Base-by-base conservation (phyloP, 2,888 invertebrate species). In the Malachius bipustulatus region DNA sequence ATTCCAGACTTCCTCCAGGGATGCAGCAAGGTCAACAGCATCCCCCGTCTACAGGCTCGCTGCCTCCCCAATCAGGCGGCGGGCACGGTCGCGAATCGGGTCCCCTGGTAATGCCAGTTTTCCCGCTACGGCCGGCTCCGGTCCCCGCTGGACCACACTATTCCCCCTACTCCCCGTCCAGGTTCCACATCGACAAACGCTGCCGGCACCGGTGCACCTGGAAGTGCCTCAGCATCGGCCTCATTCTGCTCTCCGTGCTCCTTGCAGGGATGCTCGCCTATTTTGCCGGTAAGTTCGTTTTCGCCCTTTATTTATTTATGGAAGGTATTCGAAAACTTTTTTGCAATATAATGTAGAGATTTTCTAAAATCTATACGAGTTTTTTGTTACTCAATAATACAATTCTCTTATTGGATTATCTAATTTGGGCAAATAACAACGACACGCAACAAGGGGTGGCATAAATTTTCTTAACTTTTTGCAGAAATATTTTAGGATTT, bases 161-260 rank as follows among this genome's bases (percentile, higher is more conserved):
- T 55, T 84, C 84, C 61, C 85, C 87, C 47, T 87, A 88, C 70
- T 87, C 87, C 55, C 87, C 87, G 60, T 88, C 87, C 60, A 79
- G 89, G 65, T 89, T 89, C 71, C 87, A 88, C 73, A 85, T 89
- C 71, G 87, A 89, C 70, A 90, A 90, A 67, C 77, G 87, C 51
- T 89, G 87, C 69, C 85, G 84, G 64, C 87, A 87, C 64, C 76
- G 88, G 51, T 93, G 93, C 73, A 87, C 90, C 60, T 94, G 94
- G 94, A 89, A 90, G 68, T 93, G 91, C 66, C 81, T 88, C 63
- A 88, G 89, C 64, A 87, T 94, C 64, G 80, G 84, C 55, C 81
- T 93, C 67, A 88, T 93, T 64, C 75, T 91, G 61, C 72, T 93
- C 55, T 80, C 84, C 59, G 84, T 91, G 59, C 82, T 84, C 55